phyloP scores from a whole-genome alignment of 53 echinoderm and acorn worm genomes.

The Zoroaster sp. region DNA sequence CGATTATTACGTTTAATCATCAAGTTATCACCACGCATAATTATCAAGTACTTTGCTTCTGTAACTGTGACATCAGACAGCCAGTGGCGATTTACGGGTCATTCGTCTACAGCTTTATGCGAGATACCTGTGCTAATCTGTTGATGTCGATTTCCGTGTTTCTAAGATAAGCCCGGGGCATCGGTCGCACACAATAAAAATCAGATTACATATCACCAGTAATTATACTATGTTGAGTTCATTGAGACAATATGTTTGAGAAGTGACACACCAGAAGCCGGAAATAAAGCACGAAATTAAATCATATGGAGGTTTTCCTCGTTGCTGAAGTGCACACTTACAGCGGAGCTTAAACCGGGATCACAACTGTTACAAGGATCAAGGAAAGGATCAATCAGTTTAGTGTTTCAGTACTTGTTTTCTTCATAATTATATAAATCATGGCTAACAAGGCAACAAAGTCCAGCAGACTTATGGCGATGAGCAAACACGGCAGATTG shows the following conservation, averaged over 20 bases:
- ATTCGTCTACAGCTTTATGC: background rate
- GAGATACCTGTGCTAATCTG: background rate
- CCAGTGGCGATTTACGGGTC: background rate
- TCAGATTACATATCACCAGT: background rate
- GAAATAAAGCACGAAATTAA: background rate
- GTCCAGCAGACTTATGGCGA: background rate
- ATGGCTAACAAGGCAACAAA: background rate
- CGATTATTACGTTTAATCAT: too few species aligned
- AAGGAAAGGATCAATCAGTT: too few species aligned
- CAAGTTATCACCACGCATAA: too few species aligned
- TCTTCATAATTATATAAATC: background rate
- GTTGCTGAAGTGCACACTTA: background rate
- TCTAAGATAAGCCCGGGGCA: background rate
- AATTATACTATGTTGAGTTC: background rate
- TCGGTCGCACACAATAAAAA: background rate
- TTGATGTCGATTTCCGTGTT: slow-evolving; percentile 2
- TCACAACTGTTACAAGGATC: background rate
- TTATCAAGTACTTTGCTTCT: too few species aligned
- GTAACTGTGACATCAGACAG: background rate
- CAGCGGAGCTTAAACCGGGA: background rate
- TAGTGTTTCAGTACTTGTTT: background rate
- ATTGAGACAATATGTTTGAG: background rate
- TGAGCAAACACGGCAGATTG: background rate
- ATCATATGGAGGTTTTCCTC: background rate
- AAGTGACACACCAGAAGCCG: slow-evolving; percentile 1